Base-by-base conservation (phyloP, 2,797 vertebrate species). In the Poecilia velifera region DNA sequence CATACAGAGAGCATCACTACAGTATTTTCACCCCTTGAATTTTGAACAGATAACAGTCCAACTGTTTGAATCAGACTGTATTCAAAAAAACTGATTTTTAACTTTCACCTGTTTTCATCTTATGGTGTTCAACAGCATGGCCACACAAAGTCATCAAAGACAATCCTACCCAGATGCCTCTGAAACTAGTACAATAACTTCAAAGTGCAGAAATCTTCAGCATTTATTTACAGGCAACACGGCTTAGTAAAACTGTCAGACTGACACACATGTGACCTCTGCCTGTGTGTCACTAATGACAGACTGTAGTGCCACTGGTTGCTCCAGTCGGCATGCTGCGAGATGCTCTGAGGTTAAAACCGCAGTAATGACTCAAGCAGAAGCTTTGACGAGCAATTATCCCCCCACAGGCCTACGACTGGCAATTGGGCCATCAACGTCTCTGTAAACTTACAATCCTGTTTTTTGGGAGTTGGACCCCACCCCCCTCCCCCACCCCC, bases 351-450 rank as follows among this genome's bases (percentile, higher is more conserved):
- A 88, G 89, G 90, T 91, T 89, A 91, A 92, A 90, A 86, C 89
- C 76, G 90, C 76, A 80, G 85, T 92, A 93, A 93, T 93, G 92
- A 92, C 86, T 92, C 53, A 72, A 87, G 85, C 80, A 84, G 82
- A 88, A 86, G 89, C 86, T 91, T 87, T 93, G 92, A 93, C 66
- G 82, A 91, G 85, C 91, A 92, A 93, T 93, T 93, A 94, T 91
- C 78, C 68, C 81, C 79, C 84, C 51, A 73, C 84, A 88, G 89
- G 85, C 76, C 47, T 34, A 73, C 2, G 2, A 74, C 83, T 86
- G 84, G 86, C 85, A 68, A 51, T 68, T n/a, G 73, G 59, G 84
- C 86, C 86, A 91, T 88, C 85, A 82, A 62, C 68, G 62, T 71
- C 71, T 28, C 59, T 66, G n/a, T 46, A 41, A 83, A 88, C 36